These are phyloP conservation scores for Eulemur rubriventer DNA, from an alignment of 2,797 vertebrate species.

Conservation along the genomic window DNA sequence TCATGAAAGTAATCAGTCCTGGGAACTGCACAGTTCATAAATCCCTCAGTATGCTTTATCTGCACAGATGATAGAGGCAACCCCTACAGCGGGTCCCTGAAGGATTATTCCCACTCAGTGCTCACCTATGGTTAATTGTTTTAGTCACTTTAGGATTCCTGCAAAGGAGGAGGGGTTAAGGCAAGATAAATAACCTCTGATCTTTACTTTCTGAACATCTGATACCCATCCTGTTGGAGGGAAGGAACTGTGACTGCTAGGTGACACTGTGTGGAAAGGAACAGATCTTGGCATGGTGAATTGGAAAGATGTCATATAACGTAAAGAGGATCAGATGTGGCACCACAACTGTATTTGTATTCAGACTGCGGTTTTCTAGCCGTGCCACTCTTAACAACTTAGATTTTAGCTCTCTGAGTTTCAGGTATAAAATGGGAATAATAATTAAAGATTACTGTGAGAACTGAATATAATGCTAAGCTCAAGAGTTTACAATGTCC, in stretches of 20 bases:
- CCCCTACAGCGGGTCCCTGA: background rate
- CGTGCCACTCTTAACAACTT: background rate
- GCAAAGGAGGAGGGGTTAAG: background rate
- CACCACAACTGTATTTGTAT: background rate
- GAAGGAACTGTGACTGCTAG: background rate
- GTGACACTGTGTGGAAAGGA: background rate
- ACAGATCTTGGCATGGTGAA: background rate
- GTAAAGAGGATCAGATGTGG: background rate
- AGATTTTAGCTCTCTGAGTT: background rate
- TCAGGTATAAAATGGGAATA: background rate
- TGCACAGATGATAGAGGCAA: background rate
- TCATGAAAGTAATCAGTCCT: slow-evolving; percentile 5
- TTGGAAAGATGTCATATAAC: background rate
- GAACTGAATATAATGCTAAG: background rate
- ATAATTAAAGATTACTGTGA: background rate
- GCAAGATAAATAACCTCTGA: background rate
- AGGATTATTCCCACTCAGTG: background rate
- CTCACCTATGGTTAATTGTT: background rate
- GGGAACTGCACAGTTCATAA: slow-evolving; percentile 13
- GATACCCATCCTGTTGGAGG: background rate
- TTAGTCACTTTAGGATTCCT: background rate
- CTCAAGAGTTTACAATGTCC: background rate
- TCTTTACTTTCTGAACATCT: background rate
- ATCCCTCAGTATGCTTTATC: background rate
- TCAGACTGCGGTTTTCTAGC: background rate